Conservation (phyloP, 2,113 vertebrate genomes). For the Rana temporaria region DNA sequence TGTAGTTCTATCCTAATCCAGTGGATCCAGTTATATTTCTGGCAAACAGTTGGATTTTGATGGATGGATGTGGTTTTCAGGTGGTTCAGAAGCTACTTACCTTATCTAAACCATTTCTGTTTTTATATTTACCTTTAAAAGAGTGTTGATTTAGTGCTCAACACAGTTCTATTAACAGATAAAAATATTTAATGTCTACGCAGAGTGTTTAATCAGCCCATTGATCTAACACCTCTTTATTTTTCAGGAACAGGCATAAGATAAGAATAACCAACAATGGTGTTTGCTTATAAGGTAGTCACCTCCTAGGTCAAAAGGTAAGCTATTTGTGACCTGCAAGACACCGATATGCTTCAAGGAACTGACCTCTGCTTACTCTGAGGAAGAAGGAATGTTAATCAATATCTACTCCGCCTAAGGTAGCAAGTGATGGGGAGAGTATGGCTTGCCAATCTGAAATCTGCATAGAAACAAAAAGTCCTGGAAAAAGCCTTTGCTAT, state of each 20-base stretch:
- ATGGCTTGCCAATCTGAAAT: not conserved
- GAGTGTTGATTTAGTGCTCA: not conserved
- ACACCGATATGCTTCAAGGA: constrained; percentile 37
- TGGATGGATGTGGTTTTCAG: too few species aligned
- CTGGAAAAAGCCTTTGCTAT: too few species aligned
- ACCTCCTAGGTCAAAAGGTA: constrained; percentile 21
- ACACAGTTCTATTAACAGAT: not conserved
- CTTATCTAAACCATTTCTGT: too few species aligned
- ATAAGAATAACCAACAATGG: not conserved
- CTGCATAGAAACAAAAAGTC: too few species aligned
- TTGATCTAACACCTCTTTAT: constrained; percentile 2
- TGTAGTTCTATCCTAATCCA: too few species aligned
- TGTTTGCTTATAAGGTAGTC: constrained; percentile 6
- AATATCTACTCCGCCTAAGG: constrained; percentile 61
- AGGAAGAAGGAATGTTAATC: constrained; percentile 64
- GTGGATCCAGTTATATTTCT: too few species aligned
- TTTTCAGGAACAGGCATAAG: not conserved
- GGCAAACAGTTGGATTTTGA: too few species aligned
- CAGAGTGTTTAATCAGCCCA: not conserved
- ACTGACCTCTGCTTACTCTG: constrained; percentile 61
- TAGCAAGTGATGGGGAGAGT: not conserved
- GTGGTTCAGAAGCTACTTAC: too few species aligned
- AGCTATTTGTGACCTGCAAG: constrained; percentile 28
- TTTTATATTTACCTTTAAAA: too few species aligned
- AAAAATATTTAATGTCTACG: not conserved